A percentile compares a stretch with the other conserved stretches of the same genome.
These are phyloP conservation scores for Fukomys damarensis DNA, from an alignment of 2,113 vertebrate genomes.

Conservation along the genomic window DNA sequence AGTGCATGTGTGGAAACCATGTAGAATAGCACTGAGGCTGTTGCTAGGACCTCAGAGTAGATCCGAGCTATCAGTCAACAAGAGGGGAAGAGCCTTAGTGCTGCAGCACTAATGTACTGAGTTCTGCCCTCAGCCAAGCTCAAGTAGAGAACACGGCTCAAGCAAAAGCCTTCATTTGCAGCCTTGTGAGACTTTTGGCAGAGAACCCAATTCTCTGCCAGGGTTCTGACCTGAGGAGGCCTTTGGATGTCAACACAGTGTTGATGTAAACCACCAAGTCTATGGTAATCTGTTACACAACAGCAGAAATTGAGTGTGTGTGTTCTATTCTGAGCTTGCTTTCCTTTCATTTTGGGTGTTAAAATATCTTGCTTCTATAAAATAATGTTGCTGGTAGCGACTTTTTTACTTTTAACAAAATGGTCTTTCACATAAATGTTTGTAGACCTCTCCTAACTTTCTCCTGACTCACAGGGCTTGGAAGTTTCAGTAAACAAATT, in stretches of 20 bases:
- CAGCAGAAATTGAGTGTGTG: accelerated
- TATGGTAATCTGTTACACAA: no score
- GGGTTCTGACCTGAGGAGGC: not conserved
- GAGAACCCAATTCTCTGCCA: not conserved
- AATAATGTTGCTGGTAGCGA: not conserved
- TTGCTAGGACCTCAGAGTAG: not conserved
- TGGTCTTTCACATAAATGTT: not conserved
- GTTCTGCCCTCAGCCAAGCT: not conserved
- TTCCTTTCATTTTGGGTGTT: not conserved
- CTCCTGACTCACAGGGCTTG: not conserved
- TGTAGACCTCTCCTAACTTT: not conserved
- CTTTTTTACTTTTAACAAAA: not conserved
- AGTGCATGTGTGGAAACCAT: accelerated
- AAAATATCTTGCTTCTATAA: not conserved
- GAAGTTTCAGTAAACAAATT: not conserved
- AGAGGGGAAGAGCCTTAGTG: not conserved
- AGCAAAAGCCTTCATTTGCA: not conserved
- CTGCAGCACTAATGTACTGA: not conserved
- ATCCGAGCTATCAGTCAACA: not conserved
- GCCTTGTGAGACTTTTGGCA: not conserved
- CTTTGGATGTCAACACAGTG: not conserved
- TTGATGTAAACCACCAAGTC: not conserved
- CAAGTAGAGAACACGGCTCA: not conserved
- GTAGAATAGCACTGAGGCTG: not conserved
- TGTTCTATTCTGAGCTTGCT: not conserved